phyloP scores from a whole-genome alignment of 2,797 vertebrate genomes.

The Lepidocolaptes lacrymiger region DNA sequence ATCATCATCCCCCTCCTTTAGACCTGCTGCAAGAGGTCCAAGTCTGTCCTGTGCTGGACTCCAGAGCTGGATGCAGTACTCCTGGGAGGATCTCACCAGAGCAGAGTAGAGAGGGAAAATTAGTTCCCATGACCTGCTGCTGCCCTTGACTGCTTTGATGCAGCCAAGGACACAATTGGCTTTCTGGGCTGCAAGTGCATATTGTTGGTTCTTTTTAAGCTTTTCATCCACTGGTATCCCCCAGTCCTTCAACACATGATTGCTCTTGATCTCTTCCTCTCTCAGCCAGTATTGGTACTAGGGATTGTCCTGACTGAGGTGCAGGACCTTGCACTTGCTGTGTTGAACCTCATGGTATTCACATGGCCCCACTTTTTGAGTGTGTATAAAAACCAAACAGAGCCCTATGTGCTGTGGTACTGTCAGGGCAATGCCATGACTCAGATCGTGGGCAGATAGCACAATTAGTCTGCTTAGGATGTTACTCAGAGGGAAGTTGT shows the following conservation, averaged over 20 bases:
- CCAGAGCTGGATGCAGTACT: not conserved
- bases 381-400: not conserved
- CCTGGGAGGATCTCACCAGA: not conserved
- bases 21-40: not conserved
- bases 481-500: not conserved
- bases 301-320: not conserved
- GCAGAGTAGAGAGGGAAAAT: not conserved
- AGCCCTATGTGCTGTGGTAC: not conserved
- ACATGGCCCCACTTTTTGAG: not conserved
- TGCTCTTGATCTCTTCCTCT: not conserved
- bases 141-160: too few species aligned
- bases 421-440: fast-evolving
- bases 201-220: not conserved
- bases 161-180: fast-evolving
- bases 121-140: not conserved
- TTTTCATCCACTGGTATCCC: not conserved
- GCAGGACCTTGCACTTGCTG: not conserved
- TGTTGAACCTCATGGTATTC: not conserved
- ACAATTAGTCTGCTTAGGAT: not conserved
- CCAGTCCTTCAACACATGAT: not conserved
- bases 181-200: not conserved
- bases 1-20: not conserved
- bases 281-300: not conserved
- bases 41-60: not conserved
- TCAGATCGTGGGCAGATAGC: not conserved